Conservation (phyloP, 2,113 vertebrate species). For the Cryptotis parvus region DNA sequence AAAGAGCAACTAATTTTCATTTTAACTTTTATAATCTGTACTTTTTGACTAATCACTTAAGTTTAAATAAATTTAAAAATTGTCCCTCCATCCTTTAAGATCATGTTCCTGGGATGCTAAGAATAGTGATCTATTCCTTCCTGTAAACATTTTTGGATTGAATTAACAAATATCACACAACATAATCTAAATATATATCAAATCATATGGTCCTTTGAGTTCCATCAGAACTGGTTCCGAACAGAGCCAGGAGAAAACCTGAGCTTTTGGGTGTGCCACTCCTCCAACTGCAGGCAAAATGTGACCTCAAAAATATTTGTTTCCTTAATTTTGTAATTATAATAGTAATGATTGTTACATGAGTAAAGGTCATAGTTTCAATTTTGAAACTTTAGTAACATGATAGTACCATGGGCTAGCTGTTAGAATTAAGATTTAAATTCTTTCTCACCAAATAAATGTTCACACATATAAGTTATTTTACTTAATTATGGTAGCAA, state of each 20-base stretch:
- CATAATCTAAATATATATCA: too few relatives aligned
- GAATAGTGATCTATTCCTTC: too few relatives aligned
- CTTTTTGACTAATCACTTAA: not conserved
- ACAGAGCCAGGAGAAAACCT: too few relatives aligned
- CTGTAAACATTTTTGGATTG: not conserved
- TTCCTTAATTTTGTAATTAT: slow-evolving; percentile 15
- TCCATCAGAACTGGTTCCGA: too few relatives aligned
- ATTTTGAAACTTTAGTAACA: not conserved
- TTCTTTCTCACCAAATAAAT: not conserved
- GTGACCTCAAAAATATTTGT: not conserved
- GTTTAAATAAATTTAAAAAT: slow-evolving; percentile 18
- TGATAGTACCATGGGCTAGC: not conserved
- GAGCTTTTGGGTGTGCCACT: too few relatives aligned
- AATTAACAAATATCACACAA: too few relatives aligned
- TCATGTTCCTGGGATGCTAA: not conserved
- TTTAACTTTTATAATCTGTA: not conserved
- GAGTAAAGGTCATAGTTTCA: not conserved
- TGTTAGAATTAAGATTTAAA: slow-evolving; percentile 14
- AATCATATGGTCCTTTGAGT: too few relatives aligned
- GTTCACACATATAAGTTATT: not conserved
- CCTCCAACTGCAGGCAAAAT: too few relatives aligned
- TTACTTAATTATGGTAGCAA: not conserved
- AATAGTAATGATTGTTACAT: not conserved
- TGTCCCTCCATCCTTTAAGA: not conserved
- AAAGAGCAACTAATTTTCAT: not conserved